These are phyloP conservation scores for Kryptolebias ocellatus DNA, from an alignment of 2,797 vertebrate species.

Conservation along the genomic window DNA sequence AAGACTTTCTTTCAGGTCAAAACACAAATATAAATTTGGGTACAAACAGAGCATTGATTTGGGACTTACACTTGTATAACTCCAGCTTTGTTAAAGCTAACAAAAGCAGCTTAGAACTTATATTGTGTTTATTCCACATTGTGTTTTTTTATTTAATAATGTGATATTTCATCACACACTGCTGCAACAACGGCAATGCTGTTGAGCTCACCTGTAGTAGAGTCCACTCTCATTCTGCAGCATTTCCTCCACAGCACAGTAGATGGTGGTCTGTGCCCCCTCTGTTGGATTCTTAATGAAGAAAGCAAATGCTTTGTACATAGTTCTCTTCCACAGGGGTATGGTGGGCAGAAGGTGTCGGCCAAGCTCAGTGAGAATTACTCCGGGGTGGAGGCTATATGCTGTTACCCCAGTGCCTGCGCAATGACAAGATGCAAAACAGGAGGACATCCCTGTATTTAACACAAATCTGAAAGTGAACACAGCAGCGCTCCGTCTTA, in stretches of 20 bases:
- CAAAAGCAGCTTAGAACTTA: neutral
- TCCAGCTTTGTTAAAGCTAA: neutral
- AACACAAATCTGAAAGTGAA: neutral
- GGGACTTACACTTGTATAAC: too few species aligned
- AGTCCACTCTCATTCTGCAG: conserved; percentile 69
- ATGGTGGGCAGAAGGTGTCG: conserved; percentile 52
- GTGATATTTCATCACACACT: neutral
- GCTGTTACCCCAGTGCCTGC: conserved; percentile 64
- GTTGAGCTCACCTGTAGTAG: conserved; percentile 72
- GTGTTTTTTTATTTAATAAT: neutral
- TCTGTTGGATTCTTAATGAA: conserved; percentile 68
- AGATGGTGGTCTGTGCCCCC: conserved; percentile 78
- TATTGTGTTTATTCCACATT: neutral
- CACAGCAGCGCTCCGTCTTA: neutral
- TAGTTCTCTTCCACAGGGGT: conserved; percentile 63
- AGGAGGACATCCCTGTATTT: neutral
- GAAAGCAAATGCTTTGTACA: conserved; percentile 36
- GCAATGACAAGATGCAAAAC: conserved; percentile 8
- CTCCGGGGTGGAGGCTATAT: conserved; percentile 76
- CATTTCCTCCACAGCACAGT: conserved; percentile 76
- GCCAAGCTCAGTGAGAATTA: conserved; percentile 71
- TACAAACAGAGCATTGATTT: too few species aligned
- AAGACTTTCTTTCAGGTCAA: too few species aligned
- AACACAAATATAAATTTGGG: too few species aligned
- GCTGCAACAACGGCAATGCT: neutral